Evolutionary conservation across 2,888 invertebrate species (phyloP).

Genomic region (Drosophila kokeensis): DNA sequence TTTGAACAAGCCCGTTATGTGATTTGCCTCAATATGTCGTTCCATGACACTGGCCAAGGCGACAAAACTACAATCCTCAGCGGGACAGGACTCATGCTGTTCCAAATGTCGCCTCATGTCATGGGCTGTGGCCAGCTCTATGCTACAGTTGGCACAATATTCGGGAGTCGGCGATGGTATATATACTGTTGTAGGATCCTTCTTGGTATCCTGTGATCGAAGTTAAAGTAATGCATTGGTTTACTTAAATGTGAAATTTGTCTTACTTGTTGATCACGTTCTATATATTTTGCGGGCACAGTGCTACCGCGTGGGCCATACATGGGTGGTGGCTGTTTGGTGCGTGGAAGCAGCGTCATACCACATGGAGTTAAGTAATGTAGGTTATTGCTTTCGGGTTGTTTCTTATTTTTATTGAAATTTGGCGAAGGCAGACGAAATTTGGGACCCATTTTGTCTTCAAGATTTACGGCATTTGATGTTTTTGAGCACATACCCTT

Average conservation of each 20-base stretch:
- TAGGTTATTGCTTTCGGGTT: constrained; percentile 36
- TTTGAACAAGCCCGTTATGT: constrained; percentile 92
- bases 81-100: constrained; percentile 92
- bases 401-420: constrained; percentile 64
- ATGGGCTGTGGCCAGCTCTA: constrained; percentile 88
- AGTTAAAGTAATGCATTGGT: background rate
- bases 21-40: constrained; percentile 93
- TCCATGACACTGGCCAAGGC: constrained; percentile 88
- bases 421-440: constrained; percentile 81
- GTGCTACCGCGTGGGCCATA: constrained; percentile 84
- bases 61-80: constrained; percentile 89
- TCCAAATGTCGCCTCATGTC: constrained; percentile 88
- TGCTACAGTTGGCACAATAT: constrained; percentile 93
- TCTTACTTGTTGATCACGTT: constrained; percentile 37
- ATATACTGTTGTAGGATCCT: background rate
- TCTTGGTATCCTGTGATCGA: constrained; percentile 6
- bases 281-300: constrained; percentile 79
- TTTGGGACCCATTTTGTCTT: constrained; percentile 73
- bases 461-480: background rate
- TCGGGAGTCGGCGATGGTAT: constrained; percentile 72
- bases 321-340: constrained; percentile 84
- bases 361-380: constrained; percentile 83
- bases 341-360: constrained; percentile 81
- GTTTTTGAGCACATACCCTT: background rate
- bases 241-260: background rate